A percentile compares a stretch with the other conserved stretches of the same genome.
phyloP scores from a whole-genome alignment of 2,888 invertebrate species.

The Acanthosoma haemorrhoidale region DNA sequence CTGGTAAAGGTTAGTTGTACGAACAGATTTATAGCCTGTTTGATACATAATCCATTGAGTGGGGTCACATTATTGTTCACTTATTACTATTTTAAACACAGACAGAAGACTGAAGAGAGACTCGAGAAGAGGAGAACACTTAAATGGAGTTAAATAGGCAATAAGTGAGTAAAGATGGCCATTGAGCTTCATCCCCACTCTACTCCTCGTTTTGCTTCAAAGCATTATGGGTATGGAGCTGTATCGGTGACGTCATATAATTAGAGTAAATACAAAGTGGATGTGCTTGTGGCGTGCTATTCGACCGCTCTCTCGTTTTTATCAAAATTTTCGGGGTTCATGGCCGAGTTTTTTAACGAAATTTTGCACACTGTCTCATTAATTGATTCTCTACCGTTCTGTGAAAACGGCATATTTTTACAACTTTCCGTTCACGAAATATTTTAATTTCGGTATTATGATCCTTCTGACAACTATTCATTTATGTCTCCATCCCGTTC shows the following conservation, averaged over 20 bases:
- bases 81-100: neutral
- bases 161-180: slow-evolving; percentile 13
- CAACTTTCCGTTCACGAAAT: slow-evolving; percentile 15
- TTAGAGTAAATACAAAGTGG: slow-evolving; percentile 66
- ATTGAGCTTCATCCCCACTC: slow-evolving; percentile 26
- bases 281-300: slow-evolving; percentile 58
- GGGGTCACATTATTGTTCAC: neutral
- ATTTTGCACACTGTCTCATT: slow-evolving; percentile 28
- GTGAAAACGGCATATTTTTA: slow-evolving; percentile 22
- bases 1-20: neutral
- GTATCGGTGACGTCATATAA: slow-evolving; percentile 59
- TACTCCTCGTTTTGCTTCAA: slow-evolving; percentile 36
- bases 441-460: slow-evolving; percentile 28
- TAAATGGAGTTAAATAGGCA: slow-evolving; percentile 19
- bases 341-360: slow-evolving; percentile 29
- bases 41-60: neutral
- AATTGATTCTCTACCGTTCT: slow-evolving; percentile 21
- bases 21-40: neutral
- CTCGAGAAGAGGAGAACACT: neutral
- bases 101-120: neutral
- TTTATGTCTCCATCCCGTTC: slow-evolving; percentile 17
- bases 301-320: slow-evolving; percentile 44
- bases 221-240: slow-evolving; percentile 44
- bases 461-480: neutral
- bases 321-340: slow-evolving; percentile 31